phyloP scores from a whole-genome alignment of 2,113 vertebrate genomes.

The Nesospiza acunhae region DNA sequence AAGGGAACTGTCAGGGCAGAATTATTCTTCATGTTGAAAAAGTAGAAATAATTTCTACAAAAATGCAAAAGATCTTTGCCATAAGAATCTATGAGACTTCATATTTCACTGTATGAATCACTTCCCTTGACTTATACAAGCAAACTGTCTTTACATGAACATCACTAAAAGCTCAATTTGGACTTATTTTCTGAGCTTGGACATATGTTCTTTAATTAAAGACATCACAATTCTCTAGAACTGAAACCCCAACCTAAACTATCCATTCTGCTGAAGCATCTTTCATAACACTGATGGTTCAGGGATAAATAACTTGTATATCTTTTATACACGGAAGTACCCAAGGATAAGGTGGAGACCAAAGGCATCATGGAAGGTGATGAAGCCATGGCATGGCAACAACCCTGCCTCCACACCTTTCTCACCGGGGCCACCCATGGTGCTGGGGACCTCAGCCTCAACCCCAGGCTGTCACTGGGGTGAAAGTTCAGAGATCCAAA shows the following conservation, averaged over 20 bases:
- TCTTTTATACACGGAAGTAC: not conserved
- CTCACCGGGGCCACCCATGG: not conserved
- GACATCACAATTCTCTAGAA: not conserved
- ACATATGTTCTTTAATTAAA: not conserved
- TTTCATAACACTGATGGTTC: not conserved
- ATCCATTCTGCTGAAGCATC: not conserved
- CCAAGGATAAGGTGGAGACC: not conserved
- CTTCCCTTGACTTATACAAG: not conserved
- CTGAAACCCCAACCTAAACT: not conserved
- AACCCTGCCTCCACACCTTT: not conserved
- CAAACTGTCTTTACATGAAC: not conserved
- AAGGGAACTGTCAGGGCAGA: not conserved
- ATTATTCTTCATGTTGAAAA: not conserved
- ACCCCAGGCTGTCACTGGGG: not conserved
- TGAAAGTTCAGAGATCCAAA: not conserved
- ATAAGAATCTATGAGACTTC: not conserved
- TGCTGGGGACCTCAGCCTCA: not conserved
- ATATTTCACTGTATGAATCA: not conserved
- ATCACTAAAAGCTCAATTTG: not conserved
- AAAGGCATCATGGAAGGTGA: not conserved
- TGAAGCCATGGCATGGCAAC: not conserved
- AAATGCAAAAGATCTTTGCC: not conserved
- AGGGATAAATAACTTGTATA: not conserved
- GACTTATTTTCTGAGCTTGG: not conserved
- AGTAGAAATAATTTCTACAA: not conserved